Evolutionary conservation across 2,888 invertebrate genomes (phyloP), one percentile per base, ranked within the genome.

Genomic region (Calephelis perditalis): DNA sequence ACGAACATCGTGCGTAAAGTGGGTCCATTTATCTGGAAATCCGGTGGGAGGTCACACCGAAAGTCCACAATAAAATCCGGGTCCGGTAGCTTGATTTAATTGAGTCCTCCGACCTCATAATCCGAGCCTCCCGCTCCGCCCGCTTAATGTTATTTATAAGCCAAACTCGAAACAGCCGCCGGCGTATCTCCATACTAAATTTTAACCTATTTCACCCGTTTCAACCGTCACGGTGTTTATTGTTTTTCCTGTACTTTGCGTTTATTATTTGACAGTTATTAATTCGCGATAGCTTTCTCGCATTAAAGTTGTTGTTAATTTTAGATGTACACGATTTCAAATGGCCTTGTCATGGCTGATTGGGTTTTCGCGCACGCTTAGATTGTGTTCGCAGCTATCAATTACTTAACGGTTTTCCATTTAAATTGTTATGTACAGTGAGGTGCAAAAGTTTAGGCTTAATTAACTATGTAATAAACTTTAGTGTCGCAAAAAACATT

Each of bases 71-170:
- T 85, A 84, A 86, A 86, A 84, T 80, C 82, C 74, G 84, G 86
- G 82, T 81, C 84, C 86, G 81, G 86, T 81, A 85, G 86, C 86
- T 79, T 84, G 79, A 80, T 88, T 89, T 89, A 89, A 89, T 89
- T 88, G 88, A 89, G 86, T 89, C 86, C 86, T 85, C 81, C 85
- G 84, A 88, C 88, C 88, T 88, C 86, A 88, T 88, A 88, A 88
- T 86, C 86, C 84, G 78, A 68, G 71, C 79, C 79, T 76, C 79
- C 77, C 81, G 78, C 79, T 76, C 82, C 81, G 72, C 82, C 84
- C 84, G 82, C 84, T 84, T 83, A 86, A 85, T 86, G 86, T 87
- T 88, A 88, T 88, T 88, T 88, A 87, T 86, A 86, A 84, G 81
- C 81, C 80, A 75, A 80, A 83, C 81, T 80, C 81, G 72, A 74